These are phyloP conservation scores for Protobothrops flavoviridis DNA, from an alignment of 2,113 vertebrate genomes.

Conservation along the genomic window DNA sequence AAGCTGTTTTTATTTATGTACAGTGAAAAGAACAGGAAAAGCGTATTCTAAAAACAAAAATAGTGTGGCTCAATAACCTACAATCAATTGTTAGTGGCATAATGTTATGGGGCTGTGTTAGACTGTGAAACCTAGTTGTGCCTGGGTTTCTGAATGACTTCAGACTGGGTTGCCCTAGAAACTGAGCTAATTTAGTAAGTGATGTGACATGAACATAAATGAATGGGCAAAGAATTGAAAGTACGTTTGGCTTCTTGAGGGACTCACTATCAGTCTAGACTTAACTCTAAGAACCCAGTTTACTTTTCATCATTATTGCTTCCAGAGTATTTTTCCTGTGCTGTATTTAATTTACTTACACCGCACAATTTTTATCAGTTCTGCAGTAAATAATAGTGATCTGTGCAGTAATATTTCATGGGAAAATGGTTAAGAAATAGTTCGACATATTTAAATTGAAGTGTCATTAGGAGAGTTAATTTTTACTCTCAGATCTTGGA, in stretches of 20 bases:
- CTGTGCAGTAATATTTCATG: background rate
- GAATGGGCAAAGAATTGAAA: conserved; percentile 47
- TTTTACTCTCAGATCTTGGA: background rate
- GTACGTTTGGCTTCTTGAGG: conserved; percentile 31
- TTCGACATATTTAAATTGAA: background rate
- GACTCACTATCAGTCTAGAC: conserved; percentile 37
- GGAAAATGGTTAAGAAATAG: background rate
- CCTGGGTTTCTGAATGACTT: conserved; percentile 33
- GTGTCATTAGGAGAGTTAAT: background rate
- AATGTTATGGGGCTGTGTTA: background rate
- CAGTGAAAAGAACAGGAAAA: background rate
- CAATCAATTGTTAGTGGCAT: background rate
- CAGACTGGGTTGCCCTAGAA: conserved; percentile 58
- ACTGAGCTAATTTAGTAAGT: conserved; percentile 57
- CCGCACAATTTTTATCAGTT: background rate
- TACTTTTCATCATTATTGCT: background rate
- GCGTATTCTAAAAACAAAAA: background rate
- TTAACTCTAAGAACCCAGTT: conserved; percentile 15
- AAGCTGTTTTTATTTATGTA: background rate
- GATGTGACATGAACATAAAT: conserved; percentile 56
- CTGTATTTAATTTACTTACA: background rate
- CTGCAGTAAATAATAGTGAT: background rate
- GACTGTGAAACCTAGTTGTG: conserved; percentile 8
- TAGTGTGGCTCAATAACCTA: conserved; percentile 18
- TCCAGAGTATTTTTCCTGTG: background rate